Evolutionary conservation across 2,888 invertebrate genomes (phyloP), one percentile per base, ranked within the genome.

Genomic region (Aleiodes leptofemur): DNA sequence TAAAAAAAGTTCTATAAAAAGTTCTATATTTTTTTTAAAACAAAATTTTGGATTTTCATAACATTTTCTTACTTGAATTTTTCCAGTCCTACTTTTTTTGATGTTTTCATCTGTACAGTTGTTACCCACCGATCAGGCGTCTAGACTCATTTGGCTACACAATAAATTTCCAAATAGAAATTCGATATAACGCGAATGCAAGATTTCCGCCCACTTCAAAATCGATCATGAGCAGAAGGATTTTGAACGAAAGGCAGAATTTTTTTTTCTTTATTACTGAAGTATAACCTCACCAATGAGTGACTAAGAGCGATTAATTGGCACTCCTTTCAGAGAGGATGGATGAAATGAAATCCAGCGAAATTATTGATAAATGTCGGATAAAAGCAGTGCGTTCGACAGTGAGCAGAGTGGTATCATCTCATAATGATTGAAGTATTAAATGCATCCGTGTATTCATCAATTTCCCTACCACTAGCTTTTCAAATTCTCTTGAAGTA

Each of bases 151-250:
- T 5, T 38, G 38, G 6, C 38, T 38, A 8, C 4, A 38, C 8
- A 38, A 8, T 38, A 34, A 3, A 6, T 59, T 34, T 61, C 14
- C 14, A 34, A 61, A 64, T 64, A 34, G 64, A 43, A 64, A 64
- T 64, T 64, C 16, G 64, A 64, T 64, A 64, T 43, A 61, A 13
- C 14, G 48, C 11, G 23, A 48, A 64, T 64, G 43, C 43, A 16
- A 48, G 43, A 48, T 64, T 64, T 64, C 64, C 64, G 38, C 3
- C 9, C 48, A 7, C 23, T 48, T 43, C 9, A 9, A 23, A 64
- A 64, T 43, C 23, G 23, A 64, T 64, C 6, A 23, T 9, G 8
- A 64, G 64, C 8, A 16, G 43, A 5, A 13, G 43, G 7, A 43
- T 14, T 38, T 38, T 13, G 38, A 38, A 61, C 9, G 31, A 64